Conservation (phyloP, 2,888 invertebrate genomes). For the Drosophila acutilabella region DNA sequence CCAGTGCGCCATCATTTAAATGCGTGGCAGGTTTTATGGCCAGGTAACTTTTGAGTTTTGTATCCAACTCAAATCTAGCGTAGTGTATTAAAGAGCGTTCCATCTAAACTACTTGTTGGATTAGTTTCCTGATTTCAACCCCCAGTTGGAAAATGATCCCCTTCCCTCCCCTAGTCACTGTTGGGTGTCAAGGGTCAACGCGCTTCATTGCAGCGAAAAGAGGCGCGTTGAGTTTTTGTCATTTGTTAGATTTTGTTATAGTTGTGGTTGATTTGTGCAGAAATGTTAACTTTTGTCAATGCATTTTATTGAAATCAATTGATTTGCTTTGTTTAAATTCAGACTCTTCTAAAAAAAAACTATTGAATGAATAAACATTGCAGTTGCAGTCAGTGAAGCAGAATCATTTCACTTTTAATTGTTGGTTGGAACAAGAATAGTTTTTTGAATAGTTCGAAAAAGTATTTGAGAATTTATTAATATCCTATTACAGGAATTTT, state of each 20-base stretch:
- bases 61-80: conserved; percentile 32
- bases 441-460: not conserved
- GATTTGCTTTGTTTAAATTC: conserved; percentile 31
- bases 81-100: conserved; percentile 21
- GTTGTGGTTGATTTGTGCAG: conserved; percentile 16
- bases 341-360: not conserved
- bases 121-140: conserved; percentile 34
- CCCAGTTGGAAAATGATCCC: not conserved
- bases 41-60: conserved; percentile 59
- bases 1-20: conserved; percentile 66
- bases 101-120: conserved; percentile 50
- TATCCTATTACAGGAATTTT: too few species aligned
- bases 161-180: conserved; percentile 19
- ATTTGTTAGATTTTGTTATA: not conserved
- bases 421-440: not conserved
- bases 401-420: conserved; percentile 3
- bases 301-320: conserved; percentile 26
- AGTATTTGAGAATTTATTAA: too few species aligned
- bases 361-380: conserved; percentile 11
- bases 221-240: not conserved
- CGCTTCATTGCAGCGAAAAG: conserved; percentile 42
- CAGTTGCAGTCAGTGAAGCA: conserved; percentile 23
- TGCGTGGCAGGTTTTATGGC: conserved; percentile 70
- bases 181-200: conserved; percentile 69
- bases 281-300: conserved; percentile 44